phyloP scores from a whole-genome alignment of 2,888 invertebrate species.

The Lysandra coridon region DNA sequence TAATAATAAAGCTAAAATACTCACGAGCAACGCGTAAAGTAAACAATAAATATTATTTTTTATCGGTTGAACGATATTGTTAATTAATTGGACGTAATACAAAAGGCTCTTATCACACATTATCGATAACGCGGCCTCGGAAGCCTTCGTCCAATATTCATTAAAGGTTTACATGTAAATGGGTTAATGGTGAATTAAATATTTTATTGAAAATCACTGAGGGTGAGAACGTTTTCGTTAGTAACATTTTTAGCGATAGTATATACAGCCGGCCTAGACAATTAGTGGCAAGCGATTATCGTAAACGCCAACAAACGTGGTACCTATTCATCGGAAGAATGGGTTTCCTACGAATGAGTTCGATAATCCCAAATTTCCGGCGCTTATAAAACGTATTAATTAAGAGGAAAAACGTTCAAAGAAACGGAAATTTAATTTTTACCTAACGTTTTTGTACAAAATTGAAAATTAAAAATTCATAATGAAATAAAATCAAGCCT shows the following conservation, averaged over 20 bases:
- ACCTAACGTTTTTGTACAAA: not conserved
- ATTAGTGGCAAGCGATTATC: too few species aligned
- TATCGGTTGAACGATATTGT: not conserved
- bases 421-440: not conserved
- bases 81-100: not conserved
- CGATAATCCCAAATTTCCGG: not conserved
- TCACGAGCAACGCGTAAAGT: not conserved
- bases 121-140: not conserved
- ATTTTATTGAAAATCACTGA: not conserved
- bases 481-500: not conserved
- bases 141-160: constrained; percentile 3
- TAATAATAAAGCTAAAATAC: not conserved
- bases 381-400: not conserved
- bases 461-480: not conserved
- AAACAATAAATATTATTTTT: not conserved
- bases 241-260: too few species aligned
- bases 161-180: constrained; percentile 11
- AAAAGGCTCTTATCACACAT: constrained; percentile 24
- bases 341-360: too few species aligned
- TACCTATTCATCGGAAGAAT: too few species aligned
- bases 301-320: too few species aligned
- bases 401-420: not conserved
- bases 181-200: not conserved
- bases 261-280: too few species aligned
- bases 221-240: not conserved